Evolutionary conservation across 1,140 invertebrate genomes (phyloP).

Genomic region (Pogonus chalceus): DNA sequence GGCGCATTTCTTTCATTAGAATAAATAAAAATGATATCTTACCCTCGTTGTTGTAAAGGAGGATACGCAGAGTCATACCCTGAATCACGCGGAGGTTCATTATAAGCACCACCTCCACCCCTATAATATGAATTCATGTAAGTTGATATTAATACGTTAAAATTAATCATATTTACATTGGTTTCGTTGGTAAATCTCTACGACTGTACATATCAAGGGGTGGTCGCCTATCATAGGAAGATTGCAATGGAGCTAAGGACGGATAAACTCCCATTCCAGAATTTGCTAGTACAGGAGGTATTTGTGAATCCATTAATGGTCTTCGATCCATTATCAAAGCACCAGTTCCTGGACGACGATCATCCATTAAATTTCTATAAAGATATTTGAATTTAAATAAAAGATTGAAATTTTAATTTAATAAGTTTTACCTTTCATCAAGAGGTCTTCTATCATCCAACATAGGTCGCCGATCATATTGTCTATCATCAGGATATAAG

Average conservation of each 20-base stretch:
- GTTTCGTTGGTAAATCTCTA: slow-evolving; percentile 26
- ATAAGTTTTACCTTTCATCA: too few species aligned
- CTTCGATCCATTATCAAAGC: background rate
- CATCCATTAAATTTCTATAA: too few species aligned
- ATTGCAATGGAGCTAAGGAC: background rate
- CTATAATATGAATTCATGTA: background rate
- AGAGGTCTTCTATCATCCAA: slow-evolving; percentile 15
- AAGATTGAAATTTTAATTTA: too few species aligned
- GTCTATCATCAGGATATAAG: slow-evolving; percentile 8
- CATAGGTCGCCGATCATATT: slow-evolving; percentile 21
- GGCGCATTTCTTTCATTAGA: too few species aligned
- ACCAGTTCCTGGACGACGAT: slow-evolving; percentile 10
- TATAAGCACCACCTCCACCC: slow-evolving; percentile 15
- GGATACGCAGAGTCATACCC: slow-evolving; percentile 29
- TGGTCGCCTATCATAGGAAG: slow-evolving; percentile 13
- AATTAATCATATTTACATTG: slow-evolving; percentile 22
- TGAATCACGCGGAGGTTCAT: slow-evolving; percentile 4
- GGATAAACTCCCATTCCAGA: background rate
- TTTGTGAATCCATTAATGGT: background rate
- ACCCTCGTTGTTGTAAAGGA: slow-evolving; percentile 31
- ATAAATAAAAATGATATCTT: slow-evolving; percentile 22
- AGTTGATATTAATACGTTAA: background rate
- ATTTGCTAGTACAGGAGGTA: background rate
- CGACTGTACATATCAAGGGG: slow-evolving; percentile 27
- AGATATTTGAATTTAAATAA: too few species aligned